Evolutionary conservation across 2,888 invertebrate species (phyloP), one percentile per base, ranked within the genome.

Genomic region (Pyrgus malvae): DNA sequence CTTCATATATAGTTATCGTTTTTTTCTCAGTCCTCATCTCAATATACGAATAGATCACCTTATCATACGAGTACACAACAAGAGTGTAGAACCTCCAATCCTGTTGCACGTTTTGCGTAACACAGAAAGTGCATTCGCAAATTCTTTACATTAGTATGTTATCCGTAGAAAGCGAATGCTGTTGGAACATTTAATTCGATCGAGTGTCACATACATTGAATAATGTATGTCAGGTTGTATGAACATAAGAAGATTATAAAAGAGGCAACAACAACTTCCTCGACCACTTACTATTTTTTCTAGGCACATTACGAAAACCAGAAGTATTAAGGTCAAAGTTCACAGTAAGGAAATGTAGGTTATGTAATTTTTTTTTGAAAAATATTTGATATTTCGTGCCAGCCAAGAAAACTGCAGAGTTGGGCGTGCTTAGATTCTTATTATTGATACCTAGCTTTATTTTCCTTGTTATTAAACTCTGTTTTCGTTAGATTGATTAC

Each of bases 41-140:
- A 3, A 21, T 21, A 21, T 27, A 27, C 27, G 8, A n/a, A 27
- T 1, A n/a, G n/a, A n/a, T n/a, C n/a, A n/a, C 8, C n/a, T 75
- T 67, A 69, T 70, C 4, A 6, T 12, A 6, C 12, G 11, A 2
- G 12, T 2, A 0, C 11, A 6, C 69, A 67, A 16, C 41, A n/a
- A 16, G 41, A n/a, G 44, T 45, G 40, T 46, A 4, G 33, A n/a
- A 3, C 27, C n/a, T 46, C 17, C n/a, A n/a, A n/a, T n/a, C 16
- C 42, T 35, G 31, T 35, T 46, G 33, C 33, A 23, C 21, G 21
- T 17, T 23, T 76, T 71, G 67, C 67, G 67, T 69, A 78, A 79
- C 45, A 58, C 63, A 57, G 72, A 80, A 79, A 78, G 72, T 61
- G 69, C 67, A 74, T 76, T 74, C 66, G 65, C 64, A 62, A 70